A percentile compares a stretch with the other conserved stretches of the same genome.
phyloP scores from a whole-genome alignment of 2,888 invertebrate genomes.

The Magallana nippona region DNA sequence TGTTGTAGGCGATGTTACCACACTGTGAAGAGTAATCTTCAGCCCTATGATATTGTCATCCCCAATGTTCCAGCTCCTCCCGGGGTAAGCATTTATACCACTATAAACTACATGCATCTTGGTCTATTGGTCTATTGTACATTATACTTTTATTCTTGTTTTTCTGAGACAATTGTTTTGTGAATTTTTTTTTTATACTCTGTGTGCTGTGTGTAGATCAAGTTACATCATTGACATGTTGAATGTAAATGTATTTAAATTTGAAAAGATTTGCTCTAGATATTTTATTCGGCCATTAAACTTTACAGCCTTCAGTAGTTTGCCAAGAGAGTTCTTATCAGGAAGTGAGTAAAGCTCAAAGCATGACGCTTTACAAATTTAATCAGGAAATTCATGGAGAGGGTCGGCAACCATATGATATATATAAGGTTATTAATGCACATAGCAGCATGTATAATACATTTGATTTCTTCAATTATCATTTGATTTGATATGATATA shows the following conservation, averaged over 20 bases:
- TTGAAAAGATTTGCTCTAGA: neutral
- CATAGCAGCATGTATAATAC: neutral
- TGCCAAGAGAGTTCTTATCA: conserved; percentile 5
- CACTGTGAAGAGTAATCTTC: conserved; percentile 47
- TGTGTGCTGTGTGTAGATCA: too few relatives aligned
- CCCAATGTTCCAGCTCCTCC: conserved; percentile 58
- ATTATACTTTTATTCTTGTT: too few relatives aligned
- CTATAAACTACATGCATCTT: too few relatives aligned
- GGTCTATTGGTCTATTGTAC: too few relatives aligned
- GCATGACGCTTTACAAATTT: conserved; percentile 2
- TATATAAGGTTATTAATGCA: neutral
- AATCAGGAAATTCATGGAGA: neutral
- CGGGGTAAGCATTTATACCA: conserved; percentile 54
- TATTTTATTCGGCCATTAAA: neutral
- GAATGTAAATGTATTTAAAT: too few relatives aligned
- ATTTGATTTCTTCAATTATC: too few relatives aligned
- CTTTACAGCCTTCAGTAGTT: neutral
- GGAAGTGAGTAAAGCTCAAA: conserved; percentile 21
- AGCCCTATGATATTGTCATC: conserved; percentile 47
- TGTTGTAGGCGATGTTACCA: conserved; percentile 41
- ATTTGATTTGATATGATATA: neutral
- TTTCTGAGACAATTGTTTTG: too few relatives aligned
- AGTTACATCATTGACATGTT: neutral
- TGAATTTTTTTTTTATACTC: too few relatives aligned
- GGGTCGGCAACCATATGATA: neutral